Conservation (phyloP, 2,113 vertebrate species). For the Blennius ocellaris region DNA sequence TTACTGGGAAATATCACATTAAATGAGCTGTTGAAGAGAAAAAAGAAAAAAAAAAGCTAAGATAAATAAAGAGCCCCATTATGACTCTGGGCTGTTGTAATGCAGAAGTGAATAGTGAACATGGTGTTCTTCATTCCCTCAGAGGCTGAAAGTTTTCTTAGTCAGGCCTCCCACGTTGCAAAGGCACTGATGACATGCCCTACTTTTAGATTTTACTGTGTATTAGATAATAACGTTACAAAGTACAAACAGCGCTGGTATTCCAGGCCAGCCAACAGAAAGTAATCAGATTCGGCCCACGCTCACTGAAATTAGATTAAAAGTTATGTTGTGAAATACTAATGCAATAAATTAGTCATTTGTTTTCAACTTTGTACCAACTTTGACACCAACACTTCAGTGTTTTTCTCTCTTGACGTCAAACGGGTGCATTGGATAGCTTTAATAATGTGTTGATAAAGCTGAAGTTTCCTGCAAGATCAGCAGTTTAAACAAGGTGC, state of each 20-base stretch:
- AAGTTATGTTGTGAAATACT: too few relatives aligned
- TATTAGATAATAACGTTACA: too few relatives aligned
- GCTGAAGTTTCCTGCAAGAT: constrained; percentile 7
- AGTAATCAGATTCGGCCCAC: too few relatives aligned
- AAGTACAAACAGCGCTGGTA: too few relatives aligned
- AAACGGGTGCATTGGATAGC: too few relatives aligned
- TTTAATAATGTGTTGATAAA: too few relatives aligned
- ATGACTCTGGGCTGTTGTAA: constrained; percentile 58
- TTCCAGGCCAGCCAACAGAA: too few relatives aligned
- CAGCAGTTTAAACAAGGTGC: too few relatives aligned
- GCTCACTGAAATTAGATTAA: too few relatives aligned
- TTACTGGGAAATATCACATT: constrained; percentile 70
- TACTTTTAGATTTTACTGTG: too few relatives aligned
- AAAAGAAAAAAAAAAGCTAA: constrained; percentile 40
- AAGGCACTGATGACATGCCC: too few relatives aligned
- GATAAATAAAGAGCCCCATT: constrained; percentile 65
- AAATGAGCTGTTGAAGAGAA: constrained; percentile 51
- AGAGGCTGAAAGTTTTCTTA: constrained; percentile 15
- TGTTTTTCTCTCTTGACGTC: rapidly evolving
- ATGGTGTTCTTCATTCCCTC: constrained; percentile 53
- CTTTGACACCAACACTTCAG: neutral
- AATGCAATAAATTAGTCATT: neutral
- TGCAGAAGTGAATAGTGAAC: constrained; percentile 44
- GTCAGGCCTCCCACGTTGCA: constrained; percentile 31
- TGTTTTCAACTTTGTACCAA: neutral